phyloP scores from a whole-genome alignment of 2,113 vertebrate species.

The Psophia crepitans region DNA sequence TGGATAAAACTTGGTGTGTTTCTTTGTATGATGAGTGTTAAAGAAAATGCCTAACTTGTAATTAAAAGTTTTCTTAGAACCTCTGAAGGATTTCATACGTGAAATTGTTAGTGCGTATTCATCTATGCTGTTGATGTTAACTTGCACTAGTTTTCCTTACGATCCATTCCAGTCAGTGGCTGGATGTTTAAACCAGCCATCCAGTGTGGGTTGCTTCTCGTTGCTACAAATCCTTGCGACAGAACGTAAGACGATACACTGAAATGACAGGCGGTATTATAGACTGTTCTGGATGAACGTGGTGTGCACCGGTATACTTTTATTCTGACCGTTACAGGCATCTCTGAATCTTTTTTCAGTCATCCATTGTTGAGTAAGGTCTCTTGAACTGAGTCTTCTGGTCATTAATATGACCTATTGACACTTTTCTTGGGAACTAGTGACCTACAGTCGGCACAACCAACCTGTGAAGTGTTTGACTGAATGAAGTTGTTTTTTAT shows the following conservation, averaged over 20 bases:
- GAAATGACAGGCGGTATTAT: not conserved
- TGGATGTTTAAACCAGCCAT: not conserved
- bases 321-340: not conserved
- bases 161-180: not conserved
- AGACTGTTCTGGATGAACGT: not conserved
- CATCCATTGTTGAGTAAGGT: not conserved
- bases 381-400: not conserved
- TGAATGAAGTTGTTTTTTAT: not conserved
- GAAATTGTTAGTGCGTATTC: not conserved
- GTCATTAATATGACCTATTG: not conserved
- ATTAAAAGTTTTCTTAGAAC: not conserved
- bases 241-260: not conserved
- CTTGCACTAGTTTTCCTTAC: not conserved
- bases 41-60: not conserved
- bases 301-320: not conserved
- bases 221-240: not conserved
- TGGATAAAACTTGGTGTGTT: not conserved
- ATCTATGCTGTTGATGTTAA: not conserved
- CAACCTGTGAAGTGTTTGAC: not conserved
- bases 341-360: not conserved
- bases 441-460: not conserved
- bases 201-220: not conserved
- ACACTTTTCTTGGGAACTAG: not conserved
- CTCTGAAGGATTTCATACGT: not conserved
- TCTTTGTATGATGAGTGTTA: not conserved